A percentile compares a stretch with the other conserved stretches of the same genome.
These are phyloP conservation scores for Lamprotornis superbus DNA, from an alignment of 2,113 vertebrate species.

Conservation along the genomic window DNA sequence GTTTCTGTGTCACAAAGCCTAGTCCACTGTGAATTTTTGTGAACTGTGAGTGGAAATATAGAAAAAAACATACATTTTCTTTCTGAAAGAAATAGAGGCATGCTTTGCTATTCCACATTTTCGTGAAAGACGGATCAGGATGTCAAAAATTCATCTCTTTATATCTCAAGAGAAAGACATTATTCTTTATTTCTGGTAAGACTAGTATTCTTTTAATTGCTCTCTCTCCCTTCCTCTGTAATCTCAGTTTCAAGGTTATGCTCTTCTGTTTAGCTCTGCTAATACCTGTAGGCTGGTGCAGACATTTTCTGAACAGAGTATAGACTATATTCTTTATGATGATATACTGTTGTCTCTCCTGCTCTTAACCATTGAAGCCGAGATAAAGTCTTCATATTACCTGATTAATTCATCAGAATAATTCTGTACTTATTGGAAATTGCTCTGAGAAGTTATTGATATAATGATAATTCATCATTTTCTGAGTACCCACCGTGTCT, in stretches of 20 bases:
- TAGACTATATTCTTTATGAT: background rate
- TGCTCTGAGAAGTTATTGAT: background rate
- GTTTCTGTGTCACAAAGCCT: background rate
- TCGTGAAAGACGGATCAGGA: background rate
- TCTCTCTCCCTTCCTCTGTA: background rate
- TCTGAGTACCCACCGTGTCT: background rate
- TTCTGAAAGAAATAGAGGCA: background rate
- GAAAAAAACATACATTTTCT: background rate
- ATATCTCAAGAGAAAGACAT: background rate
- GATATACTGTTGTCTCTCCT: background rate
- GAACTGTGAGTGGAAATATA: background rate
- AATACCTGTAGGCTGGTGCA: background rate
- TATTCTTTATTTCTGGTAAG: background rate
- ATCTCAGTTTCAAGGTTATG: background rate
- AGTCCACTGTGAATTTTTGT: constrained; percentile 1
- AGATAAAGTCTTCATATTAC: background rate
- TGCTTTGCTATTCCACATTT: background rate
- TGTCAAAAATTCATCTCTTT: background rate
- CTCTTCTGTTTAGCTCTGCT: background rate
- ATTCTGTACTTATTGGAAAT: background rate
- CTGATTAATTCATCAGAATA: background rate
- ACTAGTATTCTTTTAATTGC: background rate
- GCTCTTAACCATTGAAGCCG: background rate
- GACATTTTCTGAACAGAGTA: background rate
- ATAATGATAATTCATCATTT: background rate